Percentiles rank a stretch among this genome's conserved stretches.
phyloP scores from a whole-genome alignment of 1,140 invertebrate species.

The Nebria ingens region DNA sequence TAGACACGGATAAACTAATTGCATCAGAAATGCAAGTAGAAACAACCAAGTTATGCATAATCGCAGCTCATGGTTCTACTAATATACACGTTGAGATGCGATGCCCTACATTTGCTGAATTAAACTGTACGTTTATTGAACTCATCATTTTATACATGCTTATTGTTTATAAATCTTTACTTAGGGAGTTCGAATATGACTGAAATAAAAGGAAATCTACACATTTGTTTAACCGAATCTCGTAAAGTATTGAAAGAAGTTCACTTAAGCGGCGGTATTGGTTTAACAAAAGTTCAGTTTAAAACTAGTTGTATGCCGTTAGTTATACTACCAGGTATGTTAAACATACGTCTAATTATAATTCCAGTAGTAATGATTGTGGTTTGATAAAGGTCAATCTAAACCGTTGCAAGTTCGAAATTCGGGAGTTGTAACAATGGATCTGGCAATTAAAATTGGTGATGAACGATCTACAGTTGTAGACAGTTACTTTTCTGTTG shows the following conservation, averaged over 20 bases:
- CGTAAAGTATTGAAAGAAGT: not conserved
- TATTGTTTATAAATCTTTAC: not conserved
- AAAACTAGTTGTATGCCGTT: not conserved
- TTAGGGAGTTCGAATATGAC: not conserved
- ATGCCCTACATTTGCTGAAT: not conserved
- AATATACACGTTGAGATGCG: not conserved
- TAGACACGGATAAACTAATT: not conserved
- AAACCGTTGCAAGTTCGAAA: slow-evolving; percentile 1
- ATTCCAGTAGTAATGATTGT: not conserved
- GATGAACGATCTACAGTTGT: not conserved
- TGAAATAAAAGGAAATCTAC: not conserved
- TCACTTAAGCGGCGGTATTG: not conserved
- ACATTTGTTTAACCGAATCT: not conserved
- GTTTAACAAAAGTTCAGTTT: not conserved
- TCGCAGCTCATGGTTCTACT: not conserved
- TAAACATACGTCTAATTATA: not conserved
- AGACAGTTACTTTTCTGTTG: not conserved
- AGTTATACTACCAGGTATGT: not conserved
- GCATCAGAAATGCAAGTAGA: not conserved
- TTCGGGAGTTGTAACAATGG: not conserved
- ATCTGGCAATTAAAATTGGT: not conserved
- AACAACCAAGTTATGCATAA: not conserved
- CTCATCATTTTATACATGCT: not conserved
- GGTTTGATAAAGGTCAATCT: not conserved
- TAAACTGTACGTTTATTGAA: not conserved